These are phyloP conservation scores for Triops longicaudatus DNA, from an alignment of 1,140 invertebrate genomes.

Conservation along the genomic window DNA sequence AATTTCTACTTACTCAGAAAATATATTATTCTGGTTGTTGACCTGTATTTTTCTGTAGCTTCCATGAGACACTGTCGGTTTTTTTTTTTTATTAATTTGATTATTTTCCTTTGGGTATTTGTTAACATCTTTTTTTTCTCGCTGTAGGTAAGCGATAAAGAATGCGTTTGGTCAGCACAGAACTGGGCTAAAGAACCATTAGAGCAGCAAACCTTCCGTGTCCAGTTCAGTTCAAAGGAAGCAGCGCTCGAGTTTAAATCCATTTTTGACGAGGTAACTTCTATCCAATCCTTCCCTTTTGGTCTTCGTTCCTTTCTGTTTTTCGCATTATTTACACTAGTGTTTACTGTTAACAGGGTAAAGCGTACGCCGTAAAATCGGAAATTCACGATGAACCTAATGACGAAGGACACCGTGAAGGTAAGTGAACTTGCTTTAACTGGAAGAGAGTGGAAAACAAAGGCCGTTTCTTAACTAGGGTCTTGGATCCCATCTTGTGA, in stretches of 20 bases:
- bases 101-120: too few relatives aligned
- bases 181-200: conserved; percentile 42
- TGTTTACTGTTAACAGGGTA: conserved; percentile 18
- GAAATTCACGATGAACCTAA: conserved; percentile 27
- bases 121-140: too few relatives aligned
- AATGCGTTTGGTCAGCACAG: conserved; percentile 44
- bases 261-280: conserved; percentile 41
- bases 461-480: not conserved
- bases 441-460: not conserved
- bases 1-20: too few relatives aligned
- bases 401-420: not conserved
- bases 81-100: too few relatives aligned
- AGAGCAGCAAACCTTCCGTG: conserved; percentile 39
- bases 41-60: too few relatives aligned
- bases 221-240: conserved; percentile 40
- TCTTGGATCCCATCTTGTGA: not conserved
- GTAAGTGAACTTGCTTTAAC: not conserved
- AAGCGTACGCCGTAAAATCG: conserved; percentile 24
- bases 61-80: too few relatives aligned
- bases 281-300: not conserved
- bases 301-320: too few relatives aligned
- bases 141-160: conserved; percentile 39
- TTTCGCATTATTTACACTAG: not conserved
- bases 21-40: too few relatives aligned
- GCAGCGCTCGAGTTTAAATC: conserved; percentile 42